Conservation (phyloP, 1,140 invertebrate genomes). For the Cheumatopsyche charites region DNA sequence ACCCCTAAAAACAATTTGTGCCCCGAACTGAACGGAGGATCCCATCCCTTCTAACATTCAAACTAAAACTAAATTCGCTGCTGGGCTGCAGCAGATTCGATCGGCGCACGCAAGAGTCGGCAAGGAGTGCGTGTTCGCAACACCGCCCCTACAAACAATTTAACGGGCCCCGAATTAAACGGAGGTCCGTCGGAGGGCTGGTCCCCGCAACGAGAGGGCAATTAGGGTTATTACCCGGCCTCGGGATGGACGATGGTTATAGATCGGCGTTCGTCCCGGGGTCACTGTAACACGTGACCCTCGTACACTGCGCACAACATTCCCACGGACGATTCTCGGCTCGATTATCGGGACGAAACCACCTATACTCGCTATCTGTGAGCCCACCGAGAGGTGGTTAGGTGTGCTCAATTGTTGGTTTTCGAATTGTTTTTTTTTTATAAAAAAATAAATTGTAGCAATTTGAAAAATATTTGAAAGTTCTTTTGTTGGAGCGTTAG, state of each 20-base stretch:
- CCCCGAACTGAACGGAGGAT: too few species aligned
- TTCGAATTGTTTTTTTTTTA: too few species aligned
- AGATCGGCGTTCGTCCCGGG: constrained; percentile 31
- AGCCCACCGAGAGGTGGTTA: too few species aligned
- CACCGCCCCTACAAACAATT: constrained; percentile 8
- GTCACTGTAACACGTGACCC: constrained; percentile 48
- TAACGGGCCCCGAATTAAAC: background rate
- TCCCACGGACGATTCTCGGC: constrained; percentile 44
- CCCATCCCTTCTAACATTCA: too few species aligned
- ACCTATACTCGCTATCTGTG: constrained; percentile 17
- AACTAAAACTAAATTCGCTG: too few species aligned
- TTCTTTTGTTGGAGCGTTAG: too few species aligned
- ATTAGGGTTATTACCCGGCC: constrained; percentile 37
- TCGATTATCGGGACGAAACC: constrained; percentile 41
- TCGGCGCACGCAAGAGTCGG: background rate
- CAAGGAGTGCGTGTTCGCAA: background rate
- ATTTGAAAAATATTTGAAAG: too few species aligned
- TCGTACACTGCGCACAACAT: constrained; percentile 39
- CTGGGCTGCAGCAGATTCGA: too few species aligned
- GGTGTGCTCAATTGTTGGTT: too few species aligned
- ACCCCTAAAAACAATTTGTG: too few species aligned
- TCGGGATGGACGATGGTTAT: constrained; percentile 19
- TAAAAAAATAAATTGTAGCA: too few species aligned
- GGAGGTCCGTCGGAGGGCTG: background rate
- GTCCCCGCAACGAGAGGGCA: constrained; percentile 2